phyloP scores from a whole-genome alignment of 1,140 invertebrate genomes.

The Wiebesia pumilae region DNA sequence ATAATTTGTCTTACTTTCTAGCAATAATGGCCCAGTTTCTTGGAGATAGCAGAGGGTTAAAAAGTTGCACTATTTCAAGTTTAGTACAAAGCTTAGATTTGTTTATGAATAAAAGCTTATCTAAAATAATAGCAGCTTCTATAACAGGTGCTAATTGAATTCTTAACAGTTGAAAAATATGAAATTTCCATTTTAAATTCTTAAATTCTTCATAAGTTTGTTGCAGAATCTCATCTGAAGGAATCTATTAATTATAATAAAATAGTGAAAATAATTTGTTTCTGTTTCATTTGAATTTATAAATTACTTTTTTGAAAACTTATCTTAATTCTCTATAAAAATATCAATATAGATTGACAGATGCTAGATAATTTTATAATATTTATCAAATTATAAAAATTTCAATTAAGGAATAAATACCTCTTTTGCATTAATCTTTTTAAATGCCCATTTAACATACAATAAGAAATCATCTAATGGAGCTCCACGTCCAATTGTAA shows the following conservation, averaged over 20 bases:
- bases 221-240: conserved; percentile 69
- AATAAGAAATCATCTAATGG: conserved; percentile 74
- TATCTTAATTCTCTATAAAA: neutral
- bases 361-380: neutral
- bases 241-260: conserved; percentile 19
- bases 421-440: conserved; percentile 71
- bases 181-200: conserved; percentile 79
- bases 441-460: conserved; percentile 81
- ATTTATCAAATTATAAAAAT: neutral
- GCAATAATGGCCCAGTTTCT: conserved; percentile 84
- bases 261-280: neutral
- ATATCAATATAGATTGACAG: neutral
- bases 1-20: conserved; percentile 61
- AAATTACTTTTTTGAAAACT: neutral
- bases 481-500: conserved; percentile 74
- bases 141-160: conserved; percentile 87
- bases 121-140: conserved; percentile 89
- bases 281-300: neutral
- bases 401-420: conserved; percentile 46
- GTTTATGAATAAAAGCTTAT: conserved; percentile 86
- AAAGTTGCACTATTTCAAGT: conserved; percentile 82
- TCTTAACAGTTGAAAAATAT: conserved; percentile 88
- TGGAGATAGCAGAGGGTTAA: conserved; percentile 86
- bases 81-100: conserved; percentile 79
- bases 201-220: conserved; percentile 72